These are phyloP conservation scores for Dryomyza anilis DNA, from an alignment of 2,888 invertebrate species.

Conservation along the genomic window DNA sequence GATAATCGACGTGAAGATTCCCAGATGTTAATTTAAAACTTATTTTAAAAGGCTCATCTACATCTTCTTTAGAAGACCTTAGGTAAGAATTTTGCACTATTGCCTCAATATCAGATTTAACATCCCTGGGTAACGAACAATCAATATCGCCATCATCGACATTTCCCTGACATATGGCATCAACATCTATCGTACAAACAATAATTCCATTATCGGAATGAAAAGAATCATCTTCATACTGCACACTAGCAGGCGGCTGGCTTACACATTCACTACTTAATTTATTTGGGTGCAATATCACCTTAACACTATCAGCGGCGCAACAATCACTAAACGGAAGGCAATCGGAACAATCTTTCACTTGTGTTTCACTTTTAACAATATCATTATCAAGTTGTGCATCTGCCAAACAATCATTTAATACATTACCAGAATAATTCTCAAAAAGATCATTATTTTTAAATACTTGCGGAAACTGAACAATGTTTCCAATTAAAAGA, in stretches of 20 bases:
- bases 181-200: conserved; percentile 1
- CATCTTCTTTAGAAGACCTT: neutral
- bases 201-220: neutral
- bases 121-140: neutral
- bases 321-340: neutral
- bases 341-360: neutral
- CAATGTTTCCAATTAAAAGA: neutral
- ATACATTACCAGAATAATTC: neutral
- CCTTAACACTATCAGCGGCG: neutral
- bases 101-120: neutral
- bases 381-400: neutral
- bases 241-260: neutral
- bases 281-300: neutral
- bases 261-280: neutral
- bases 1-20: neutral
- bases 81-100: neutral
- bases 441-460: neutral
- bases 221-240: conserved; percentile 7
- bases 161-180: conserved; percentile 1
- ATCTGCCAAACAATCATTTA: neutral
- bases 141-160: conserved; percentile 1
- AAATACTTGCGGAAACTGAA: neutral
- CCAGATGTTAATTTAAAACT: neutral
- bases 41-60: conserved; percentile 5
- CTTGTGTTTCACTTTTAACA: neutral